phyloP scores from a whole-genome alignment of 2,888 invertebrate genomes.

The Dione vanillae region DNA sequence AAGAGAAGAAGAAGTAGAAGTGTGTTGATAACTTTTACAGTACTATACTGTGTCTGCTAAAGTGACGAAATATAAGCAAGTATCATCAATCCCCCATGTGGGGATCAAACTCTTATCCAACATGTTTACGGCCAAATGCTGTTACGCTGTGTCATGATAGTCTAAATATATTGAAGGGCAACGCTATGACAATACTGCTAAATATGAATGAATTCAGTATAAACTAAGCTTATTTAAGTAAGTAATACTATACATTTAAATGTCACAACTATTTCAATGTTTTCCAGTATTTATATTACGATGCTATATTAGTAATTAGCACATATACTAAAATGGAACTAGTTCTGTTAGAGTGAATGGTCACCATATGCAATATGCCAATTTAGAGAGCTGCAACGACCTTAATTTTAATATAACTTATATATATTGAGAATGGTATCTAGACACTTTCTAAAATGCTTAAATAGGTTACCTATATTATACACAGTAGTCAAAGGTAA shows the following conservation, averaged over 20 bases:
- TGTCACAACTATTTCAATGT: not conserved
- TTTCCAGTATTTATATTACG: not conserved
- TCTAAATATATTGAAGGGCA: too few relatives aligned
- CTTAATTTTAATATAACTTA: slow-evolving; percentile 23
- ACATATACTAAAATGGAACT: slow-evolving; percentile 13
- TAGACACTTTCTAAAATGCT: slow-evolving; percentile 33
- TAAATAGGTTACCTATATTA: not conserved
- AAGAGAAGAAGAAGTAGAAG: too few relatives aligned
- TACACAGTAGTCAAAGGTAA: not conserved
- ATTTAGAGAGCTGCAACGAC: slow-evolving; percentile 23
- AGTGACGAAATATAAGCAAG: too few relatives aligned
- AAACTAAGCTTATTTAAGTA: too few relatives aligned
- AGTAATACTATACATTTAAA: not conserved
- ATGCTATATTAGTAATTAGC: slow-evolving; percentile 4
- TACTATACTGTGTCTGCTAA: too few relatives aligned
- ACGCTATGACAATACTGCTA: too few relatives aligned
- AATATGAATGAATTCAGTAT: too few relatives aligned
- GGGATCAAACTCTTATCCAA: too few relatives aligned
- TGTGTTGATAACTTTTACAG: too few relatives aligned
- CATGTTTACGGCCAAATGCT: too few relatives aligned
- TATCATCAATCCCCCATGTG: too few relatives aligned
- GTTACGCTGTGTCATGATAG: too few relatives aligned
- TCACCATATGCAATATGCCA: slow-evolving; percentile 18
- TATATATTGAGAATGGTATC: not conserved
- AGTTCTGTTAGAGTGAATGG: slow-evolving; percentile 14